phyloP scores from a whole-genome alignment of 2,113 vertebrate genomes.

The Corythaixoides concolor region DNA sequence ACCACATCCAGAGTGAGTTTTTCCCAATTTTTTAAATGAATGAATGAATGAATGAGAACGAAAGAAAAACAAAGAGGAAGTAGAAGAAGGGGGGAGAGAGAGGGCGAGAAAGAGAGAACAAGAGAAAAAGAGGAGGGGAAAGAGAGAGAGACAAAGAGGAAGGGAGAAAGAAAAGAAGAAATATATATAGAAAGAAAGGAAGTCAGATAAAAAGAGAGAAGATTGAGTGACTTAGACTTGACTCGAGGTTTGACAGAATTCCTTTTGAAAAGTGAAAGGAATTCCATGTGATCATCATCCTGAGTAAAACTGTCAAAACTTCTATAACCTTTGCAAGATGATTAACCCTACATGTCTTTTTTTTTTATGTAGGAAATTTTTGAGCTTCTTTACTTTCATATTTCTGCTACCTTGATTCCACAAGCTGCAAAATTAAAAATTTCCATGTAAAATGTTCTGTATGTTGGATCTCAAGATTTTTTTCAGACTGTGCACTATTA shows the following conservation, averaged over 20 bases:
- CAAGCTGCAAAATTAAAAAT: neutral
- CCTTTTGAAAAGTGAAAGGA: neutral
- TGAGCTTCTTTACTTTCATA: fast-evolving
- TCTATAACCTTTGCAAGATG: neutral
- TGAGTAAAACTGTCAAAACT: neutral
- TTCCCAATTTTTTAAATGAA: neutral
- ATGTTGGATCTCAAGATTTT: neutral
- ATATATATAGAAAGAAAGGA: too few species aligned
- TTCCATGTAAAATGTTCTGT: fast-evolving
- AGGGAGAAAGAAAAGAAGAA: neutral
- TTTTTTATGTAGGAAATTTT: neutral
- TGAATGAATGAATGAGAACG: neutral
- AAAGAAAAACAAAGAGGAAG: neutral
- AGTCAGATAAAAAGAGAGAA: fast-evolving
- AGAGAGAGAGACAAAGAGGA: fast-evolving
- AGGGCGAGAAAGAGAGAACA: too few species aligned
- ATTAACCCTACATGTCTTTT: neutral
- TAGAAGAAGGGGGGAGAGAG: neutral
- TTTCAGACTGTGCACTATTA: fast-evolving
- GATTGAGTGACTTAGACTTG: neutral
- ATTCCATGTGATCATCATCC: neutral
- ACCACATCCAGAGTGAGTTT: neutral
- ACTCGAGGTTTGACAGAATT: neutral
- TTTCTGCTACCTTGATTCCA: neutral
- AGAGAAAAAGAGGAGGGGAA: too few species aligned